Evolutionary conservation across 1,140 invertebrate genomes (phyloP), one percentile per base, ranked within the genome.

Genomic region (Notospermus geniculatus): DNA sequence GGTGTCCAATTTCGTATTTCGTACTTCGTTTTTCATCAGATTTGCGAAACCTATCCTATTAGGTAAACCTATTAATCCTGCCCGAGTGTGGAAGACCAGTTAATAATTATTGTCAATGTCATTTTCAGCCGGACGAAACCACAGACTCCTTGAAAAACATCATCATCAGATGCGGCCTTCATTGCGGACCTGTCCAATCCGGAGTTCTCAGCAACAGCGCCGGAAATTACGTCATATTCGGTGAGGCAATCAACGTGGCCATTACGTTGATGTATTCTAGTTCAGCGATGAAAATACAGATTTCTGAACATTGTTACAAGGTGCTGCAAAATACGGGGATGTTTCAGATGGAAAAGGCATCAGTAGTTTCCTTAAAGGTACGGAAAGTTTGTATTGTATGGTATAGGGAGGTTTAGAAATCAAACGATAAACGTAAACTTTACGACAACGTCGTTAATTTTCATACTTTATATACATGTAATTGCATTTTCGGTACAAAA

Each of bases 161-260:
- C 22, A 46, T 19, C 54, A 7, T 5, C 28, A 5, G 54, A 4
- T 30, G 29, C 17, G 54, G 54, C n/a, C 28, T 56, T 30, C 54
- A 56, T 27, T 56, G 54, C 54, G 54, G 54, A 19, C 22, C 54
- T 36, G 54, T 56, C n/a, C n/a, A 19, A 17, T 22, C 41, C 5
- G 54, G 54, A 19, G 28, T 56, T 19, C 29, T 56, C 22, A n/a
- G 29, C n/a, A 23, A 30, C 22, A 46, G 22, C n/a, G 28, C 41
- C 54, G 29, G 29, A 19, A 46, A 30, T 17, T 46, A 22, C 54
- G n/a, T 23, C 54, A 27, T 46, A 23, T 30, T 30, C 54, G 54
- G 54, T 27, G 54, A 46, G 5, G 28, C 54, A 27, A 23, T 56
- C 22, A 30, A 56, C 27, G 28, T n/a, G 54, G 54, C 54, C 54